Base-by-base conservation (phyloP, 2,113 vertebrate species). In the Antechinus stuartii region DNA sequence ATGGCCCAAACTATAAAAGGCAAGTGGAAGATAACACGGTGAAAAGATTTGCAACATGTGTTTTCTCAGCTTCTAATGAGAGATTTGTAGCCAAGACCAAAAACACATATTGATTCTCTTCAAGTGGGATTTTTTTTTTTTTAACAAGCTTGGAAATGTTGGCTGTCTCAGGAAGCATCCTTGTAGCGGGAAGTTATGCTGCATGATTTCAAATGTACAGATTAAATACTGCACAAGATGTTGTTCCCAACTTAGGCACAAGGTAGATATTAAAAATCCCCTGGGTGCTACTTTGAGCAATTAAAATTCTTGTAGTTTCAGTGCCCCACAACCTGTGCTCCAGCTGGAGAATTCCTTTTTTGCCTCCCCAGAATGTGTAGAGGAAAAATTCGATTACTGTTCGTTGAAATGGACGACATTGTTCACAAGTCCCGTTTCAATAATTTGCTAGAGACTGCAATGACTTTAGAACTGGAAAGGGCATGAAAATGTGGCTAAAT, bases 381-480 rank as follows among this genome's bases (percentile, higher is more conserved):
- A 92, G 96, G 89, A 96, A 93, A 91, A 97, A 95, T 97, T 96
- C 93, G 84, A 95, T 96, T 96, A 92, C 92, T 98, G 91, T 94
- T 97, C 46, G 8, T 96, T 96, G 96, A 96, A 98, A 96, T n/a
- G 47, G 95, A 53, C 89, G 49, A 68, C 91, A n/a, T 57, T 91
- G 97, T 97, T 96, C 94, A 52, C 26, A 90, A 94, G 91, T 97
- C 84, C 94, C 84, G 25, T 96, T 96, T 97, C 96, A 97, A 95
- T 98, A 97, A 91, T 97, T 90, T 96, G 16, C 76, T 49, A 84
- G 54, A 94, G 96, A 54, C 89, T 61, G 91, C 52, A 97, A 89
- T 93, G 97, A 93, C 94, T 97, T 97, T 92, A 93, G 96, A 3
- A 92, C 96, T 92, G 96, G 54, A 97, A 98, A 97, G 96, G 93